Conservation (phyloP, 2,888 invertebrate genomes). For the Pollenia amentaria region DNA sequence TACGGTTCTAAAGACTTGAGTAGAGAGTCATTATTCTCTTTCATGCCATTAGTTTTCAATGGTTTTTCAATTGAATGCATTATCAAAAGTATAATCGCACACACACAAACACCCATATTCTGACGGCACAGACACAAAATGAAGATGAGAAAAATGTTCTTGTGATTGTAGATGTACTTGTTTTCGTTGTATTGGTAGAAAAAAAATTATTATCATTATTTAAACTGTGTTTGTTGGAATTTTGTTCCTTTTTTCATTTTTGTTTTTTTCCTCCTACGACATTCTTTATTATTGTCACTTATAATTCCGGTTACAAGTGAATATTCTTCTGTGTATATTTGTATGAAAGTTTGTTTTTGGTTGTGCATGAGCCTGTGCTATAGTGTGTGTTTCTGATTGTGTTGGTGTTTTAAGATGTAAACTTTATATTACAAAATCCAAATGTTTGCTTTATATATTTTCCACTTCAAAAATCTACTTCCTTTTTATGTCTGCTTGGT, state of each 20-base stretch:
- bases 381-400: neutral
- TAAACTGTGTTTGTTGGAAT: slow-evolving; percentile 26
- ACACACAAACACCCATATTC: slow-evolving; percentile 3
- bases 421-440: slow-evolving; percentile 50
- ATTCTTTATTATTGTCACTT: slow-evolving; percentile 71
- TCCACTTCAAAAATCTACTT: slow-evolving; percentile 59
- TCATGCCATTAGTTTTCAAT: slow-evolving; percentile 84
- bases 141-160: slow-evolving; percentile 52
- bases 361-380: neutral
- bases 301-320: slow-evolving; percentile 35
- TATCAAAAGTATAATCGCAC: slow-evolving; percentile 66
- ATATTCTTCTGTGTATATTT: neutral
- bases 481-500: slow-evolving; percentile 16
- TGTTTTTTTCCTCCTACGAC: slow-evolving; percentile 38
- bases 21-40: slow-evolving; percentile 83
- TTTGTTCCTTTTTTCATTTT: slow-evolving; percentile 34
- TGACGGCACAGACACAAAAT: slow-evolving; percentile 41
- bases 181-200: slow-evolving; percentile 5
- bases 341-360: neutral
- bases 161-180: neutral
- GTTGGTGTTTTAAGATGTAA: slow-evolving; percentile 39
- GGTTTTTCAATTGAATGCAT: slow-evolving; percentile 80
- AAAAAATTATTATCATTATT: slow-evolving; percentile 71
- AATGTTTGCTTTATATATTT: slow-evolving; percentile 68
- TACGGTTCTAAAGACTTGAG: slow-evolving; percentile 30